Percentiles rank a stretch among this genome's conserved stretches.
Conservation (phyloP, 2,113 vertebrate genomes). For the Phalacrocorax pelagicus region DNA sequence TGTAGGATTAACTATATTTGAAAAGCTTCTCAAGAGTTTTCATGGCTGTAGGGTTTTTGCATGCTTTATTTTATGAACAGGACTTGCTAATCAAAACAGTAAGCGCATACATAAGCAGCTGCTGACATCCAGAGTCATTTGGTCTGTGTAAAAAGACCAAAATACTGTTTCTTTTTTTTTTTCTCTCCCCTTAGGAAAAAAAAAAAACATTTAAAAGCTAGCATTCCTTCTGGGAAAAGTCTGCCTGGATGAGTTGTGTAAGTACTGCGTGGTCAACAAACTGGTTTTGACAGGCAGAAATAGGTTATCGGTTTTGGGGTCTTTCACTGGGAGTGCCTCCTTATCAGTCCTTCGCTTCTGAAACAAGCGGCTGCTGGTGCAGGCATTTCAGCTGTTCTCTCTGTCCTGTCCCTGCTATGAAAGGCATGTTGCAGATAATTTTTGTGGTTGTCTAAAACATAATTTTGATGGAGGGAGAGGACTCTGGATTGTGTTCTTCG, state of each 20-base stretch:
- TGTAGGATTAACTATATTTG: neutral
- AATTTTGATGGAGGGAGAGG: neutral
- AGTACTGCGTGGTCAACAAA: neutral
- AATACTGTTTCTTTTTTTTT: neutral
- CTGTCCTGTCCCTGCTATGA: neutral
- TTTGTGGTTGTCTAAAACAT: neutral
- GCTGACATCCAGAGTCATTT: neutral
- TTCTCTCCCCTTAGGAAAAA: neutral
- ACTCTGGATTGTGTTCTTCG: fast-evolving
- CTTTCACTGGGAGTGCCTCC: neutral
- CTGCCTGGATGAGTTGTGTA: neutral
- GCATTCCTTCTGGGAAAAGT: neutral
- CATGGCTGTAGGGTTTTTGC: neutral
- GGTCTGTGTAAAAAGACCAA: neutral
- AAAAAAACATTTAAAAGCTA: neutral
- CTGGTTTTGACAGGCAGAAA: neutral
- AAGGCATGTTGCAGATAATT: neutral
- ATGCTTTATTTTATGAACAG: neutral
- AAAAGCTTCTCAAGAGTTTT: neutral
- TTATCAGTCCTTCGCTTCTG: neutral
- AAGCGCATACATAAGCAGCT: neutral
- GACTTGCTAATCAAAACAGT: neutral
- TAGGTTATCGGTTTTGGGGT: neutral
- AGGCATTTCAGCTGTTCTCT: neutral
- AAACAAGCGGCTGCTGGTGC: neutral